These are phyloP conservation scores for Hylia prasina DNA, from an alignment of 2,113 vertebrate genomes.

Conservation along the genomic window DNA sequence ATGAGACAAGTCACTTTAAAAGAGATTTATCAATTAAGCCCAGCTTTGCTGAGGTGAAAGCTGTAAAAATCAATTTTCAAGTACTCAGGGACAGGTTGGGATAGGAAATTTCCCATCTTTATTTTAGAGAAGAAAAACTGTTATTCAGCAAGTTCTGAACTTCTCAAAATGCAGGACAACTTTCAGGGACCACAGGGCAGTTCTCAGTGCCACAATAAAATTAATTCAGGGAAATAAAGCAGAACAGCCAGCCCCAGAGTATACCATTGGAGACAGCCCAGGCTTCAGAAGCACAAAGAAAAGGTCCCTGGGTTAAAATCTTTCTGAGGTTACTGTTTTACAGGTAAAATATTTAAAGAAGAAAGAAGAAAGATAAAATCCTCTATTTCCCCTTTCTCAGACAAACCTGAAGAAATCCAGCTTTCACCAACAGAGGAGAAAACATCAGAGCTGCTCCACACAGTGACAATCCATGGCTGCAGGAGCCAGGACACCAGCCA, in stretches of 20 bases:
- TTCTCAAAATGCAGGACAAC: neutral
- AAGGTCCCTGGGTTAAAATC: neutral
- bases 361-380: too few relatives aligned
- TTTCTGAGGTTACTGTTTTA: neutral
- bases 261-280: neutral
- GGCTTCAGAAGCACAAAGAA: neutral
- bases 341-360: neutral
- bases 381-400: neutral
- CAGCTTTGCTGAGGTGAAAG: neutral
- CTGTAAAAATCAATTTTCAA: neutral
- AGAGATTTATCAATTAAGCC: neutral
- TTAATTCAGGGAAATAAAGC: neutral
- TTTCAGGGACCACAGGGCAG: neutral
- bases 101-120: neutral
- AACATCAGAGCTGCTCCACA: neutral
- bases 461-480: neutral
- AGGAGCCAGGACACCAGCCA: neutral
- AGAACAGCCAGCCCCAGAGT: neutral
- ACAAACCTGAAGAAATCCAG: neutral
- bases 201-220: neutral
- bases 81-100: neutral
- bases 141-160: neutral
- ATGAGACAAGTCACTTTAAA: neutral
- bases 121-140: neutral
- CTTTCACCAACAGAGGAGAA: neutral